These are phyloP conservation scores for Cylindroiulus punctatus DNA, from an alignment of 2,888 invertebrate species.

Conservation along the genomic window DNA sequence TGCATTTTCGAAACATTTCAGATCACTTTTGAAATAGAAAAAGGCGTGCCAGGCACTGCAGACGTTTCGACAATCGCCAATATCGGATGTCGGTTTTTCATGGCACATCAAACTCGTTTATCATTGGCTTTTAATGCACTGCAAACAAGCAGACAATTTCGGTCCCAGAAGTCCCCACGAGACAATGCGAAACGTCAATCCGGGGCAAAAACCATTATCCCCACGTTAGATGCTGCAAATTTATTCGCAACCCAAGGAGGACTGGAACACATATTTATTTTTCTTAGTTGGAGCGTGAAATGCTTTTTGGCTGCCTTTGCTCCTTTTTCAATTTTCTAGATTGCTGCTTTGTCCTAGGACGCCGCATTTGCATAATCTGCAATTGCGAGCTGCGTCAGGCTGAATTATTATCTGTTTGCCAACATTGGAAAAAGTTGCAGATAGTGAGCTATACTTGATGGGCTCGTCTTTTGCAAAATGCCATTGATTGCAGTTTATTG, in stretches of 20 bases:
- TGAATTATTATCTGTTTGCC: not conserved
- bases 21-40: not conserved
- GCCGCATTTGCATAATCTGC: constrained; percentile 1
- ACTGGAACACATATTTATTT: not conserved
- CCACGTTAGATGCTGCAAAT: not conserved
- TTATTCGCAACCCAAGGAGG: not conserved
- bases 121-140: not conserved
- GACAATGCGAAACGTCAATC: not conserved
- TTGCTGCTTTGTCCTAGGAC: not conserved
- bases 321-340: not conserved
- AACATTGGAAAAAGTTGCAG: not conserved
- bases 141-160: not conserved
- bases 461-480: not conserved
- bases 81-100: not conserved
- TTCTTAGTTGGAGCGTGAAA: not conserved
- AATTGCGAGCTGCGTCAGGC: not conserved
- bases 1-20: not conserved
- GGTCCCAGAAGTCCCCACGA: not conserved
- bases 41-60: not conserved
- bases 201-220: not conserved
- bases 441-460: not conserved
- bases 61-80: not conserved
- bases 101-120: not conserved
- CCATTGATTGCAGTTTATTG: not conserved
- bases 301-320: not conserved